Percentiles rank a stretch among this genome's conserved stretches.
phyloP scores from a whole-genome alignment of 2,797 vertebrate species.

The Poecilia picta region DNA sequence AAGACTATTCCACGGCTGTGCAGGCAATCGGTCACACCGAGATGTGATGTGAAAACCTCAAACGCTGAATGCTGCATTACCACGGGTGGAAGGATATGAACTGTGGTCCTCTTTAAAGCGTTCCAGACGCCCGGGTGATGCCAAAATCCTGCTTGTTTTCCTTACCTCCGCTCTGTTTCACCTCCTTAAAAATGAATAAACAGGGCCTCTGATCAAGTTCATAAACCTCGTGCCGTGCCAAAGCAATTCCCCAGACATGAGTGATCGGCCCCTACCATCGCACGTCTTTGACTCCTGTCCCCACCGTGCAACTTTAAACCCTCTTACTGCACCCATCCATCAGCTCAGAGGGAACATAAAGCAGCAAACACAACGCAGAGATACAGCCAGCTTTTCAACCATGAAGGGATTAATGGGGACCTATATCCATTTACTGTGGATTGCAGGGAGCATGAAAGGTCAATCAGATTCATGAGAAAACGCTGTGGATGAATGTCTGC shows the following conservation, averaged over 20 bases:
- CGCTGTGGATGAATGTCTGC: constrained; percentile 61
- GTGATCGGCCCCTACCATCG: constrained; percentile 47
- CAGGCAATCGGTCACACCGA: constrained; percentile 44
- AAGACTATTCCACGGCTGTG: constrained; percentile 19
- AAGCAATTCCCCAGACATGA: constrained; percentile 51
- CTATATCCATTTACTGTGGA: constrained; percentile 65
- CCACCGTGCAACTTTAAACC: constrained; percentile 31
- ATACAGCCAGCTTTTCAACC: constrained; percentile 52
- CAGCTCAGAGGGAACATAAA: constrained; percentile 60
- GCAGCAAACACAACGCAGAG: constrained; percentile 40
- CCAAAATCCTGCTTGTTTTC: background rate
- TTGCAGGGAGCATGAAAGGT: constrained; percentile 66
- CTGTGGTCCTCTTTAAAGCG: constrained; percentile 23
- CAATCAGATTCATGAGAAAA: constrained; percentile 79
- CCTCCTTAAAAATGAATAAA: constrained; percentile 48
- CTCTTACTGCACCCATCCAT: constrained; percentile 39
- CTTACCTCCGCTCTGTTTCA: background rate
- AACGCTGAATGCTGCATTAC: constrained; percentile 30
- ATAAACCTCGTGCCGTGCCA: constrained; percentile 60
- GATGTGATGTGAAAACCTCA: constrained; percentile 36
- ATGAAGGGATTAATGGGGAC: constrained; percentile 51
- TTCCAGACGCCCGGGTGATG: background rate
- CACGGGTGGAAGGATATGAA: constrained; percentile 20
- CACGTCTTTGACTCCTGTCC: constrained; percentile 42
- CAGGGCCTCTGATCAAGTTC: constrained; percentile 50